Conservation (phyloP, 2,113 vertebrate species). For the Rhodinocichla rosea region DNA sequence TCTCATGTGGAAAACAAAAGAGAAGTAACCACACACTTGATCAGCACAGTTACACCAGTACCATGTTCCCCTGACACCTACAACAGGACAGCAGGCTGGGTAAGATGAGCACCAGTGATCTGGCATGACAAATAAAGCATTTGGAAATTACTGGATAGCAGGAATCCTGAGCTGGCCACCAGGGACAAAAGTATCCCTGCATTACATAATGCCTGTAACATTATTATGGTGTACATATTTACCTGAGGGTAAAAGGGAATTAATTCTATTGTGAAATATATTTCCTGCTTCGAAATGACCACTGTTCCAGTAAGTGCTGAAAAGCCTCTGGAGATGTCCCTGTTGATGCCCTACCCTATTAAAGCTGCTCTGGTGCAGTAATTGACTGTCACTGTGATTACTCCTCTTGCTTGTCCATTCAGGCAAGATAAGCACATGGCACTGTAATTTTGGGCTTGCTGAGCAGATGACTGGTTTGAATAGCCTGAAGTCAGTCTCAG, state of each 20-base stretch:
- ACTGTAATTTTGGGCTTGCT: not conserved
- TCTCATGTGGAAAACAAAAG: not conserved
- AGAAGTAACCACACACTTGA: not conserved
- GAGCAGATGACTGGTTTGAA: not conserved
- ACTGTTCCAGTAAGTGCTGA: not conserved
- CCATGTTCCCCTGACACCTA: not conserved
- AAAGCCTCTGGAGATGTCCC: not conserved
- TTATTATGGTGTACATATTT: not conserved
- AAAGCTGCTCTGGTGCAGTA: not conserved
- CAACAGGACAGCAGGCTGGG: not conserved
- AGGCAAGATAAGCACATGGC: not conserved
- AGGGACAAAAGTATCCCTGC: not conserved
- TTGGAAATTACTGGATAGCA: not conserved
- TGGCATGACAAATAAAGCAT: not conserved
- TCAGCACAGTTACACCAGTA: not conserved
- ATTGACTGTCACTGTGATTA: not conserved
- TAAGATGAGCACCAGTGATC: not conserved
- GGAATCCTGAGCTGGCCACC: not conserved
- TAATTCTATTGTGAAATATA: not conserved
- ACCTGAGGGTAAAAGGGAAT: not conserved
- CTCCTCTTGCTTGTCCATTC: not conserved
- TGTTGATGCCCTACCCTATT: not conserved
- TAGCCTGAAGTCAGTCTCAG: not conserved
- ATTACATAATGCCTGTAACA: not conserved
- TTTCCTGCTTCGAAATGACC: not conserved